Percentiles rank a stretch among this genome's conserved stretches.
These are phyloP conservation scores for Patella ulyssiponensis DNA, from an alignment of 2,888 invertebrate genomes.

Conservation along the genomic window DNA sequence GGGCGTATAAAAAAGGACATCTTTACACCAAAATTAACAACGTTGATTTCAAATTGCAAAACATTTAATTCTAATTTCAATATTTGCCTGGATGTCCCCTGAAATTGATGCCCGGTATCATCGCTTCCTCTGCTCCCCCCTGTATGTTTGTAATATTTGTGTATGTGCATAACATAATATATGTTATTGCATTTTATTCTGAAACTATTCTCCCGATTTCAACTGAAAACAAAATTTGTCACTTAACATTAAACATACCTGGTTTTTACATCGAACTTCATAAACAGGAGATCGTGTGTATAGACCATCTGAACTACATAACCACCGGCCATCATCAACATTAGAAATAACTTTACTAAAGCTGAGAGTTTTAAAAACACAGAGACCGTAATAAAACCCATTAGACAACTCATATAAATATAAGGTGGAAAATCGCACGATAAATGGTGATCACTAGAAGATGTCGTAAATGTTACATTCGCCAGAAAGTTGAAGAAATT, in stretches of 20 bases:
- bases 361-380: constrained; percentile 88
- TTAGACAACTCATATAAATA: constrained; percentile 86
- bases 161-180: no score
- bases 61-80: no score
- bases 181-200: no score
- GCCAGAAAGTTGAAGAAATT: constrained; percentile 55
- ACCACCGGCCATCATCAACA: constrained; percentile 82
- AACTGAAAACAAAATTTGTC: background rate
- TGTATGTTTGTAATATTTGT: no score
- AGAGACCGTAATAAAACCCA: constrained; percentile 87
- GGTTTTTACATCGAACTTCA: constrained; percentile 80
- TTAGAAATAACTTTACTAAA: constrained; percentile 83
- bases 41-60: no score
- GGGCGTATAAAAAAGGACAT: no score
- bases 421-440: constrained; percentile 83
- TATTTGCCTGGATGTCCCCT: no score
- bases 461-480: constrained; percentile 41
- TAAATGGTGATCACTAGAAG: constrained; percentile 75
- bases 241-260: constrained; percentile 44
- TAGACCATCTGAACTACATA: constrained; percentile 86
- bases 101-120: no score
- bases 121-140: no score
- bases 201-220: background rate
- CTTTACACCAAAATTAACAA: no score
- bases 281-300: constrained; percentile 85